phyloP scores from a whole-genome alignment of 2,113 vertebrate genomes.

The Eonycteris spelaea region DNA sequence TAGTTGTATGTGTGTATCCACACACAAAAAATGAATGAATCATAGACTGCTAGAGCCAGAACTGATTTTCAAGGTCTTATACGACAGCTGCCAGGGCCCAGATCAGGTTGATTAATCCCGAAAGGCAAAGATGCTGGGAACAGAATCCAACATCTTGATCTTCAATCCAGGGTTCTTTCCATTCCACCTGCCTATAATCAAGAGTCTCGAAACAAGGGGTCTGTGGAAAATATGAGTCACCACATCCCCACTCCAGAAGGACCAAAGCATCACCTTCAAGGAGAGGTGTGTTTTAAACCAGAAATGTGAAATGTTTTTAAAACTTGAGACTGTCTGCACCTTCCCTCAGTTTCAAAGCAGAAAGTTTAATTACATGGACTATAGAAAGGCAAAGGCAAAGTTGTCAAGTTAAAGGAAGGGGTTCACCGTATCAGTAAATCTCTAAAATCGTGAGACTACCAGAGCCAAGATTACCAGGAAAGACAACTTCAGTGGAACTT shows the following conservation, averaged over 20 bases:
- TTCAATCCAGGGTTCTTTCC: not conserved
- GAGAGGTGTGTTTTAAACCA: not conserved
- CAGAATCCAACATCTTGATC: not conserved
- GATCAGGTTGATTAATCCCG: not conserved
- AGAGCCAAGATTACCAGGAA: not conserved
- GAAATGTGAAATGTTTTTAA: not conserved
- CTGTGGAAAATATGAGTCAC: not conserved
- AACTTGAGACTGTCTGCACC: not conserved
- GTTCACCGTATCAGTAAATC: not conserved
- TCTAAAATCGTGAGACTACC: not conserved
- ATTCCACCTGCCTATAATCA: not conserved
- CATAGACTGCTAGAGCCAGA: not conserved
- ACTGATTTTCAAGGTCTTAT: not conserved
- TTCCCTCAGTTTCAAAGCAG: not conserved
- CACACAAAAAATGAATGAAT: not conserved
- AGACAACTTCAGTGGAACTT: not conserved
- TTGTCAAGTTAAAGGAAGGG: not conserved
- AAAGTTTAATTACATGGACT: not conserved
- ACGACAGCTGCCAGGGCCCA: not conserved
- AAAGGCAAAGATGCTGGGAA: not conserved
- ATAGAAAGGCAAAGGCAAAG: not conserved
- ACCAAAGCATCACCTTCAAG: not conserved
- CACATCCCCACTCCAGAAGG: not conserved
- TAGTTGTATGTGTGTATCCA: not conserved
- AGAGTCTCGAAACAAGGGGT: not conserved